Conservation (phyloP, 2,113 vertebrate genomes). For the Zonotrichia leucophrys region DNA sequence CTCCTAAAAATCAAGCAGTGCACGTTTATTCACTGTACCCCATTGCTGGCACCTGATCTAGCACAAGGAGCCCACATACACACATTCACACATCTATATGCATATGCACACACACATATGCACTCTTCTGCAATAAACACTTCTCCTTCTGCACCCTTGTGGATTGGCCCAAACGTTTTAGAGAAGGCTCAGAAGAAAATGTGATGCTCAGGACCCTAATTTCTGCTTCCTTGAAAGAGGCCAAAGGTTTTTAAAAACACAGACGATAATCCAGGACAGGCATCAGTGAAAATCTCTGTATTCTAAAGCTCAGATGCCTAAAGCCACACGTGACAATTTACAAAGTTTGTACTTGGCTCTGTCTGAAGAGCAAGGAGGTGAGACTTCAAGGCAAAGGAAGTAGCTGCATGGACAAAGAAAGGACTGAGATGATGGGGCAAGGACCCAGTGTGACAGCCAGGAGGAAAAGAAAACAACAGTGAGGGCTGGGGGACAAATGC, state of each 20-base stretch:
- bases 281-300: not conserved
- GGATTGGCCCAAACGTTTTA: not conserved
- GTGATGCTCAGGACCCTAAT: not conserved
- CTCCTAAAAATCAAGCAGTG: not conserved
- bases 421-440: not conserved
- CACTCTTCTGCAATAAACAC: not conserved
- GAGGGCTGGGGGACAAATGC: not conserved
- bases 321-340: not conserved
- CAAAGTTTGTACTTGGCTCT: not conserved
- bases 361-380: not conserved
- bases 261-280: not conserved
- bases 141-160: not conserved
- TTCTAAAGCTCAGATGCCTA: not conserved
- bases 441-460: rapidly evolving
- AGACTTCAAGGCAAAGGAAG: not conserved
- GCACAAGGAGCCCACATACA: not conserved
- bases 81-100: not conserved
- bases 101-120: rapidly evolving
- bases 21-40: not conserved
- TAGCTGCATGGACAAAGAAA: not conserved
- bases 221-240: not conserved
- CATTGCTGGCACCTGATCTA: not conserved
- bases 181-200: not conserved
- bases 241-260: not conserved
- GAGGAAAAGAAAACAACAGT: not conserved